Evolutionary conservation across 2,888 invertebrate genomes (phyloP), one percentile per base, ranked within the genome.

Genomic region (Alsophila aescularia): DNA sequence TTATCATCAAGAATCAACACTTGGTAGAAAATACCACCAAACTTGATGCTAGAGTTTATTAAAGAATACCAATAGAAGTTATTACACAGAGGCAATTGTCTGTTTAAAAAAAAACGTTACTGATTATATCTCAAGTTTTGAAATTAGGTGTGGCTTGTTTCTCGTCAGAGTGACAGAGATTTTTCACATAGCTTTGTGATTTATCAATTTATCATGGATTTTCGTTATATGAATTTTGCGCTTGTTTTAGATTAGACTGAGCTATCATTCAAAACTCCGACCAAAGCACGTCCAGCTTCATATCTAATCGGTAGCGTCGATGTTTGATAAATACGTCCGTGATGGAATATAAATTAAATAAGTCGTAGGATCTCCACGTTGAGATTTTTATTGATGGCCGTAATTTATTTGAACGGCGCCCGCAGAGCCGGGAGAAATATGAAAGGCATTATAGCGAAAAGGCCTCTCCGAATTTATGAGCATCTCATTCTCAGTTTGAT

Each of bases 261-360:
- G 2, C 3, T 2, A 39, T 39, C 18, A 8, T 39, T 2, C 3
- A n/a, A 18, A 47, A 29, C 10, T 36, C 44, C 49, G 55, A 15
- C 49, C 66, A 72, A 75, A 83, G 76, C 24, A 39, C 8, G 7
- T 16, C 10, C 13, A n/a, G 10, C 31, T 31, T 10, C 44, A 45
- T 50, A 36, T 45, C 50, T 45, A 41, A 51, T 37, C 41, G 41
- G 39, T 50, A 79, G 73, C 74, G 63, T 75, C 77, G 77, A 83
- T 84, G 78, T 85, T 87, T 89, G 86, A 89, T 87, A 88, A 89
- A 90, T 87, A 89, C 79, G 72, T 66, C 75, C 74, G 75, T 84
- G 85, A 89, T 89, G 86, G 88, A 90, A 89, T 89, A 89, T 88
- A 87, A 90, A 90, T 90, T 89, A 89, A 90, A 89, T 90, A 90